A percentile compares a stretch with the other conserved stretches of the same genome.
Conservation (phyloP, 1,140 invertebrate species). For the Hylaeus volcanicus region DNA sequence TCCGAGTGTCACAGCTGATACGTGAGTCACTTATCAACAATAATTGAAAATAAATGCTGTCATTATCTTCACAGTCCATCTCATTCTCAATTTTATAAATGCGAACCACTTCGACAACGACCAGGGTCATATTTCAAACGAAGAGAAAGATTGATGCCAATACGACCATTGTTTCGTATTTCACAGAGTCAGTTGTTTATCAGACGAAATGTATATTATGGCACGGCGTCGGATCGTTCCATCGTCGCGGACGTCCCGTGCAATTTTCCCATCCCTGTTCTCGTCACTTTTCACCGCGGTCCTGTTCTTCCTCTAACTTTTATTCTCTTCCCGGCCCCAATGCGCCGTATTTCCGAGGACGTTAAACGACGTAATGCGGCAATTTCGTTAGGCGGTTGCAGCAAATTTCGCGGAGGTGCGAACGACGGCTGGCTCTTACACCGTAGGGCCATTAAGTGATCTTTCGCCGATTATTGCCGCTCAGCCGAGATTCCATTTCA, state of each 20-base stretch:
- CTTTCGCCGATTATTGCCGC: conserved; percentile 61
- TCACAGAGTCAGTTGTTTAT: too few relatives aligned
- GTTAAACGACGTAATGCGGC: conserved; percentile 64
- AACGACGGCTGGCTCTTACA: conserved; percentile 34
- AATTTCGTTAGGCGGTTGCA: conserved; percentile 62
- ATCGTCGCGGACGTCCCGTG: conserved; percentile 46
- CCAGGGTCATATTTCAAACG: too few relatives aligned
- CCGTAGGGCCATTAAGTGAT: conserved; percentile 61
- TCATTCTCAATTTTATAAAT: too few relatives aligned
- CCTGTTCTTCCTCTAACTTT: neutral
- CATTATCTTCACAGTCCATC: too few relatives aligned
- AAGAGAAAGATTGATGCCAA: too few relatives aligned
- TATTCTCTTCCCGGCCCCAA: conserved; percentile 31
- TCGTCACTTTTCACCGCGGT: conserved; percentile 3
- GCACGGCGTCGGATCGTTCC: conserved; percentile 28
- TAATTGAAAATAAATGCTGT: too few relatives aligned
- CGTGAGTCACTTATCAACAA: too few relatives aligned
- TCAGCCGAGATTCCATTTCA: conserved; percentile 45
- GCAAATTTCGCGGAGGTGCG: conserved; percentile 61
- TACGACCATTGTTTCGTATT: too few relatives aligned
- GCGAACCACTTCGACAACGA: too few relatives aligned
- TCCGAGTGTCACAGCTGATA: too few relatives aligned
- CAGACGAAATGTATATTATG: neutral
- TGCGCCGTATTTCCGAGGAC: conserved; percentile 30
- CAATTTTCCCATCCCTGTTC: conserved; percentile 38